Percentiles rank a stretch among this genome's conserved stretches.
Conservation (phyloP, 1,140 invertebrate genomes). For the Mactra quadrangularis region DNA sequence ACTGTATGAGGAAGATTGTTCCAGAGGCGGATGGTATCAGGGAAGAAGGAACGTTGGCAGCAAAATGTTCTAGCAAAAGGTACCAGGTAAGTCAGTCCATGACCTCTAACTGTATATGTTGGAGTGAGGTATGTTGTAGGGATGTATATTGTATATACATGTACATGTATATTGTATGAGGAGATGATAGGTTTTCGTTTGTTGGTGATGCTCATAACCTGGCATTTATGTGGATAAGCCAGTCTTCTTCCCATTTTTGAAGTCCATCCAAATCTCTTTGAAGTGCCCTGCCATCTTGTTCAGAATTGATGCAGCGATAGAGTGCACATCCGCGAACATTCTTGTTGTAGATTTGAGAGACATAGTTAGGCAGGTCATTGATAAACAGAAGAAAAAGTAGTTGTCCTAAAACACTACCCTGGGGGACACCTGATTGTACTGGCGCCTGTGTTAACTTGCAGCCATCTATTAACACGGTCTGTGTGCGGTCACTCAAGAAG, state of each 20-base stretch:
- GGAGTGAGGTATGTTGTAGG: too few species aligned
- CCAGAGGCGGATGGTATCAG: too few species aligned
- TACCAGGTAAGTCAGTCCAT: too few species aligned
- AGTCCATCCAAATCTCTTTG: slow-evolving; percentile 46
- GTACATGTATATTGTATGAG: too few species aligned
- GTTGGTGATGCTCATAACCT: slow-evolving; percentile 50
- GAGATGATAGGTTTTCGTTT: slow-evolving; percentile 25
- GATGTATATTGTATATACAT: too few species aligned
- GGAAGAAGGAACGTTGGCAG: too few species aligned
- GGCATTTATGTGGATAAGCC: slow-evolving; percentile 52
- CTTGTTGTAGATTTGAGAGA: neutral
- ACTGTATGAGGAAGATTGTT: too few species aligned
- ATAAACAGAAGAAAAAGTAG: slow-evolving; percentile 42
- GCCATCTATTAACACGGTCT: slow-evolving; percentile 24
- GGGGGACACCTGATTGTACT: slow-evolving; percentile 53
- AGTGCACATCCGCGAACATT: slow-evolving; percentile 51
- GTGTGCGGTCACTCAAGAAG: neutral
- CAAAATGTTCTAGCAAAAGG: too few species aligned
- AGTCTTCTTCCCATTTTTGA: slow-evolving; percentile 42
- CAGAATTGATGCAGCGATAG: slow-evolving; percentile 33
- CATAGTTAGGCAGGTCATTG: slow-evolving; percentile 45
- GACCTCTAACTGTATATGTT: too few species aligned
- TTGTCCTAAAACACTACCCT: slow-evolving; percentile 44
- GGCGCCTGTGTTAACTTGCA: slow-evolving; percentile 5
- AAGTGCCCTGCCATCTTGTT: slow-evolving; percentile 14